A percentile compares a stretch with the other conserved stretches of the same genome.
phyloP scores from a whole-genome alignment of 2,888 invertebrate species.

The Nasonia oneida region DNA sequence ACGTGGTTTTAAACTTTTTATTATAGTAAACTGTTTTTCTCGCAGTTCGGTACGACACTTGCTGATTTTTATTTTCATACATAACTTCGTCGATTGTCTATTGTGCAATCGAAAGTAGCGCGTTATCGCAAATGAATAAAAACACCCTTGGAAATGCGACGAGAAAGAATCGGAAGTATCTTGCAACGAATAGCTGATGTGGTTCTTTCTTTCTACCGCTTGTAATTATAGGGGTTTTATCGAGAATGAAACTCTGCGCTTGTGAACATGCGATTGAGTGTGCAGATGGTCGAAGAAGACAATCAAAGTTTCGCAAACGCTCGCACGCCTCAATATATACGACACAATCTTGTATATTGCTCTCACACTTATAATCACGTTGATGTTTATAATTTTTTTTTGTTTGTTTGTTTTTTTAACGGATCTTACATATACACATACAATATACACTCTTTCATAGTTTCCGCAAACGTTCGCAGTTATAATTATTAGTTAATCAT shows the following conservation, averaged over 20 bases:
- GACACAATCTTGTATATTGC: slow-evolving; percentile 42
- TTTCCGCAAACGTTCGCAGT: slow-evolving; percentile 51
- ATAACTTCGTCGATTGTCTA: slow-evolving; percentile 9
- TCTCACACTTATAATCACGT: slow-evolving; percentile 53
- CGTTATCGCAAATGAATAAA: neutral
- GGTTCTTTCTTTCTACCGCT: slow-evolving; percentile 12
- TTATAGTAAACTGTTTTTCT: slow-evolving; percentile 25
- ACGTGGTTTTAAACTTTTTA: neutral
- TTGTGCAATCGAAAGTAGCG: neutral
- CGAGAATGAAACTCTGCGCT: slow-evolving; percentile 20
- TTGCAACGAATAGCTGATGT: neutral
- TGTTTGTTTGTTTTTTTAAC: slow-evolving; percentile 33
- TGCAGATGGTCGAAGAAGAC: slow-evolving; percentile 39
- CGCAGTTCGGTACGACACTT: slow-evolving; percentile 7
- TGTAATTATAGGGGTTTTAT: slow-evolving; percentile 1
- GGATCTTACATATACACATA: slow-evolving; percentile 60
- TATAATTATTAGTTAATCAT: slow-evolving; percentile 47
- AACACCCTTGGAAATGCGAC: neutral
- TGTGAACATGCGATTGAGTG: slow-evolving; percentile 37
- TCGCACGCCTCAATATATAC: slow-evolving; percentile 32
- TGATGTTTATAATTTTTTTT: slow-evolving; percentile 32
- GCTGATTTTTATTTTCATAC: slow-evolving; percentile 17
- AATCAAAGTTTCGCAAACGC: slow-evolving; percentile 33
- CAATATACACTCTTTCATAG: slow-evolving; percentile 57
- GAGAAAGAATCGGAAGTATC: slow-evolving; percentile 13